Conservation (phyloP, 2,113 vertebrate genomes). For the Nerophis ophidion region DNA sequence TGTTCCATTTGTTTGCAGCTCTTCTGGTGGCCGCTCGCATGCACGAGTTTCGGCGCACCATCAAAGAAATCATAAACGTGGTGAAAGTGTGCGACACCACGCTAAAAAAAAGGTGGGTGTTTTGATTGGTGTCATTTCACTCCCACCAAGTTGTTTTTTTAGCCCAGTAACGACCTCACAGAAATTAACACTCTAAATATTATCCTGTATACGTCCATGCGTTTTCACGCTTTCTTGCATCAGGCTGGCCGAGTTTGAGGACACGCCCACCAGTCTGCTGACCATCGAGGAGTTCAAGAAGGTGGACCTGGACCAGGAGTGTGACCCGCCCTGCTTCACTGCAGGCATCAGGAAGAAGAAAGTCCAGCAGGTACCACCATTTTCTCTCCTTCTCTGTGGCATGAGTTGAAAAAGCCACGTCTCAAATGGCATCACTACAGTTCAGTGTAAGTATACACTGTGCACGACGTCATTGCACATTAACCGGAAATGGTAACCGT, state of each 20-base stretch:
- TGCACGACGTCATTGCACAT: no score
- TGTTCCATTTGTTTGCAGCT: slow-evolving; percentile 62
- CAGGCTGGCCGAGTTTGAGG: slow-evolving; percentile 91
- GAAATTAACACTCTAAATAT: no score
- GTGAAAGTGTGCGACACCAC: slow-evolving; percentile 96
- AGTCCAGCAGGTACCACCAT: slow-evolving; percentile 72
- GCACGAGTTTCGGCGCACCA: slow-evolving; percentile 90
- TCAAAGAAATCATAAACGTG: slow-evolving; percentile 88
- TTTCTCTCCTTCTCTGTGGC: no score
- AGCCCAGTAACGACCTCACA: background rate
- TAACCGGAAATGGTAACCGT: no score
- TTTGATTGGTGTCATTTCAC: background rate
- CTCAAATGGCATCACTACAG: no score
- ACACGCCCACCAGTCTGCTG: slow-evolving; percentile 92
- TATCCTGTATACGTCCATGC: no score
- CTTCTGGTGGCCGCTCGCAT: slow-evolving; percentile 90
- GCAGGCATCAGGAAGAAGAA: slow-evolving; percentile 81
- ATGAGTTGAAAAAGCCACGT: no score
- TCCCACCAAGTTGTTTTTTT: background rate
- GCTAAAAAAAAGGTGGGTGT: slow-evolving; percentile 83
- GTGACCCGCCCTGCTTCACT: slow-evolving; percentile 90
- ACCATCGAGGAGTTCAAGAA: slow-evolving; percentile 96
- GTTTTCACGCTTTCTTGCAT: background rate
- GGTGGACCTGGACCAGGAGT: slow-evolving; percentile 88
- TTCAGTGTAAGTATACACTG: no score